Evolutionary conservation across 2,113 vertebrate genomes (phyloP).

Genomic region (Oncorhynchus mykiss): DNA sequence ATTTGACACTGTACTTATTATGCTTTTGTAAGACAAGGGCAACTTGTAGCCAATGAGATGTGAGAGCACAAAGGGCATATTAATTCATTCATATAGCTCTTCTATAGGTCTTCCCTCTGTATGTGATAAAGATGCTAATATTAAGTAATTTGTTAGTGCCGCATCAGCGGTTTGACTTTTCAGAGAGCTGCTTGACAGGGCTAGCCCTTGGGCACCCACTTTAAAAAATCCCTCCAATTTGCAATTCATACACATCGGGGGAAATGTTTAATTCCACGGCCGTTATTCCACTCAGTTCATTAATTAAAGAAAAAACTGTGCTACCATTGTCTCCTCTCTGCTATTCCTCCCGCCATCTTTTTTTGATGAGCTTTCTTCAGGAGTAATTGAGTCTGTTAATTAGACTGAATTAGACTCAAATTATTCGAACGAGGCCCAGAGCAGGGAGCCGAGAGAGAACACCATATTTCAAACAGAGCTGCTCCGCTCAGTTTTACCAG

Average conservation of each 20-base stretch:
- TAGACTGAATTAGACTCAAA: conserved; percentile 80
- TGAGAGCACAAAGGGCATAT: conserved; percentile 70
- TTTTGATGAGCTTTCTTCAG: conserved; percentile 80
- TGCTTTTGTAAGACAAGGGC: conserved; percentile 63
- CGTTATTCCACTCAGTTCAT: conserved; percentile 79
- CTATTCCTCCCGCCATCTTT: conserved; percentile 71
- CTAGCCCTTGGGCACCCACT: conserved; percentile 70
- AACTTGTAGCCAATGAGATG: conserved; percentile 66
- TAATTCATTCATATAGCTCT: conserved; percentile 64
- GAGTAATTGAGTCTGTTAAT: conserved; percentile 82
- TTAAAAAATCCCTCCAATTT: conserved; percentile 67
- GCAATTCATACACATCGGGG: conserved; percentile 78
- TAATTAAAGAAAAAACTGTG: conserved; percentile 75
- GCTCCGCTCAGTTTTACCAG: conserved; percentile 54
- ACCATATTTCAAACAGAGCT: conserved; percentile 65
- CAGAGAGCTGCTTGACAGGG: conserved; percentile 73
- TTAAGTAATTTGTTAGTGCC: conserved; percentile 73
- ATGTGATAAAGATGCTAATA: conserved; percentile 75
- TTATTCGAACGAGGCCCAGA: conserved; percentile 75
- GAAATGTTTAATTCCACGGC: conserved; percentile 75
- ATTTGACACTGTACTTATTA: conserved; percentile 61
- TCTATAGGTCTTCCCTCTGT: conserved; percentile 68
- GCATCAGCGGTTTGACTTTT: conserved; percentile 74
- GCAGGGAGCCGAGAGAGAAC: conserved; percentile 64
- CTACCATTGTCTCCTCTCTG: conserved; percentile 64